Conservation (phyloP, 2,888 invertebrate species). For the Xanthorhoe spadicearia region DNA sequence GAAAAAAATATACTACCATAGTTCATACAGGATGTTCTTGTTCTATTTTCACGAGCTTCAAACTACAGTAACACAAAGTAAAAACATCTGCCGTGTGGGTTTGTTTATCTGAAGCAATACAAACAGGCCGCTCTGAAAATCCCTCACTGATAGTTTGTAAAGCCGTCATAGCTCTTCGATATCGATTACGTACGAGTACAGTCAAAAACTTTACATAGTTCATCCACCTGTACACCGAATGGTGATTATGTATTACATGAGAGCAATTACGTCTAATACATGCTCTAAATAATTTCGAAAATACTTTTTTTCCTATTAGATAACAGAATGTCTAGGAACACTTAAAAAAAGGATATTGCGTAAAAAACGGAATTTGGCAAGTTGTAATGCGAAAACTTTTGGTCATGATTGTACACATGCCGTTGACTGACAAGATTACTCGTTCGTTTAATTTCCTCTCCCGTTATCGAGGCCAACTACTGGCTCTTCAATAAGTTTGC, state of each 20-base stretch:
- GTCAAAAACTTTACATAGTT: constrained; percentile 3
- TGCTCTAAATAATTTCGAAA: no score
- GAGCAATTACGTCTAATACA: not conserved
- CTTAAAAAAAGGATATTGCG: not conserved
- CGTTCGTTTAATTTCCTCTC: constrained; percentile 31
- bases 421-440: constrained; percentile 21
- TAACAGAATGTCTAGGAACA: no score
- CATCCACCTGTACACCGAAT: not conserved
- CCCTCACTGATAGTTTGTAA: constrained; percentile 14
- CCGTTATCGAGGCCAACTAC: constrained; percentile 23
- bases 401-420: constrained; percentile 2
- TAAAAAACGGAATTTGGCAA: not conserved
- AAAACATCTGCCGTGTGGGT: constrained; percentile 23
- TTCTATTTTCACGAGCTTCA: constrained; percentile 9
- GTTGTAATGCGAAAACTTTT: not conserved
- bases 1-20: not conserved
- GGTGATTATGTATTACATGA: not conserved
- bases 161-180: constrained; percentile 23
- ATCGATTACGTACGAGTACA: constrained; percentile 18
- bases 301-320: no score
- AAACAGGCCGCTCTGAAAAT: constrained; percentile 14
- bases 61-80: constrained; percentile 9
- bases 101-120: constrained; percentile 25
- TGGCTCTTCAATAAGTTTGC: constrained; percentile 24
- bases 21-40: not conserved